A percentile compares a stretch with the other conserved stretches of the same genome.
Conservation (phyloP, 2,113 vertebrate genomes). For the Tupaia chinensis region DNA sequence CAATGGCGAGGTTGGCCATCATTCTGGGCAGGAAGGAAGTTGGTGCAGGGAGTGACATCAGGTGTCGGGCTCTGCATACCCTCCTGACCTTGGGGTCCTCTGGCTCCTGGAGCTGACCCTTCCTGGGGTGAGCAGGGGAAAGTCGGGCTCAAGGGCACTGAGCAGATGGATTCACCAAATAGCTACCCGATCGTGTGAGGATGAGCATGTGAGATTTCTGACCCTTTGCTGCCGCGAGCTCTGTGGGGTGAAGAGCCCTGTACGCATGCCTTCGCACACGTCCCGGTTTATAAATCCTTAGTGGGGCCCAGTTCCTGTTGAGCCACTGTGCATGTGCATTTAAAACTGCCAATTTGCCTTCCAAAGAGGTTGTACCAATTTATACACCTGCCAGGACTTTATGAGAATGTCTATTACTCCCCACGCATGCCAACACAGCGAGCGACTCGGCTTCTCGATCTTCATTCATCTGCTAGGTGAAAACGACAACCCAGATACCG, state of each 20-base stretch:
- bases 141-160: background rate
- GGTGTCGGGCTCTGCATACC: fast-evolving
- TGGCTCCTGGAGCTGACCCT: background rate
- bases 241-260: background rate
- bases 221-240: constrained; percentile 23
- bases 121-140: background rate
- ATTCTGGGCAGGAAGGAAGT: background rate
- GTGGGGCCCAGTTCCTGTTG: constrained; percentile 21
- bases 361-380: constrained; percentile 14
- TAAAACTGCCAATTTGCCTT: constrained; percentile 46
- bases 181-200: background rate
- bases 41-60: fast-evolving
- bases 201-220: background rate
- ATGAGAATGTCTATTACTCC: constrained; percentile 20
- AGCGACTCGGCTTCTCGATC: background rate
- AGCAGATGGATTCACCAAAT: background rate
- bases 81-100: background rate
- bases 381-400: constrained; percentile 65
- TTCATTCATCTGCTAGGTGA: constrained; percentile 11
- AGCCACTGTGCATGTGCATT: background rate
- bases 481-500: constrained; percentile 26
- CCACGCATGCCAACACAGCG: background rate
- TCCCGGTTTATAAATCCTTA: constrained; percentile 26
- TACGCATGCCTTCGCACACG: background rate
- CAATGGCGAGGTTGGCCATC: background rate